Conservation (phyloP, 2,888 invertebrate species). For the Sinohyriopsis cumingii region DNA sequence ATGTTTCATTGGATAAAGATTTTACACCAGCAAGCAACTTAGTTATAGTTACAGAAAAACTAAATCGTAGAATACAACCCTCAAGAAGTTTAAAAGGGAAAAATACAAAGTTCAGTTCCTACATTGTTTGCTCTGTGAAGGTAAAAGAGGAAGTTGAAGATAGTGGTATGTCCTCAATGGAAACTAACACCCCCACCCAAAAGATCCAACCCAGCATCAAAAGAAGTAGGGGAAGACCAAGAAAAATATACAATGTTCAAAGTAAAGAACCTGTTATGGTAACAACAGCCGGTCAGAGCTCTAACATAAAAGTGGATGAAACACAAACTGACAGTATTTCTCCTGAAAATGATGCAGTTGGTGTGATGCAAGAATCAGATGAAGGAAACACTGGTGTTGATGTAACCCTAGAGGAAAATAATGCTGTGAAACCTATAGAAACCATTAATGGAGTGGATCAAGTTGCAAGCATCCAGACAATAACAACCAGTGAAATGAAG, state of each 20-base stretch:
- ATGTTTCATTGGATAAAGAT: conserved; percentile 27
- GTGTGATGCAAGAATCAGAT: background rate
- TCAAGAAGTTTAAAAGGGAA: conserved; percentile 45
- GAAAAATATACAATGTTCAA: conserved; percentile 9
- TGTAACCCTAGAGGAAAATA: background rate
- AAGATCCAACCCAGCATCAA: conserved; percentile 19
- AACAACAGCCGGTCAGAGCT: too few relatives aligned
- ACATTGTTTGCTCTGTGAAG: conserved; percentile 32
- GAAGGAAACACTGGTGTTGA: background rate
- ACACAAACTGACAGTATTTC: too few relatives aligned
- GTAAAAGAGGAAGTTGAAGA: conserved; percentile 10
- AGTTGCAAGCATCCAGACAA: background rate
- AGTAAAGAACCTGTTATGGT: too few relatives aligned
- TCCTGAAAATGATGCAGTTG: too few relatives aligned
- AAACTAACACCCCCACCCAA: too few relatives aligned
- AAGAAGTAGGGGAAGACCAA: conserved; percentile 40
- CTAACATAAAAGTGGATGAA: too few relatives aligned
- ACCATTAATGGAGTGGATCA: background rate
- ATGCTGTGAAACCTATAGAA: conserved; percentile 1
- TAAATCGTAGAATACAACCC: conserved; percentile 37
- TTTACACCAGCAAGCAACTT: conserved; percentile 27
- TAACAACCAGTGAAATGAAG: background rate
- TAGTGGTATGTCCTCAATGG: background rate
- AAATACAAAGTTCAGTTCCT: conserved; percentile 35
- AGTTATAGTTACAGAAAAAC: conserved; percentile 6